Base-by-base conservation (phyloP, 2,113 vertebrate genomes). In the Rhizomys pruinosus region DNA sequence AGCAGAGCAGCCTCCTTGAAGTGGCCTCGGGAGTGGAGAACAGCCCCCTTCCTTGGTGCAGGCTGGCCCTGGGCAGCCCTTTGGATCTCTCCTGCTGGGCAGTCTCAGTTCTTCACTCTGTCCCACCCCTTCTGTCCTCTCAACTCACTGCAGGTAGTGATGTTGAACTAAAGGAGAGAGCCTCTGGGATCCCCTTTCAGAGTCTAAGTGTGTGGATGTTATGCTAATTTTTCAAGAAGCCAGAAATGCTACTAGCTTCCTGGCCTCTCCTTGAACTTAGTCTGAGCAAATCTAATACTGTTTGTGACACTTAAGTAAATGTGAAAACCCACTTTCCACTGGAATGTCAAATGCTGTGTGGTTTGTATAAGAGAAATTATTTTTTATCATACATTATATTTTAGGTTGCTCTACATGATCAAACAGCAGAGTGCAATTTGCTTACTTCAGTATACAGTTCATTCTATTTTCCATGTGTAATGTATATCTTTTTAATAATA, bases 381-480 rank as follows among this genome's bases (percentile, higher is more conserved):
- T 91, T 84, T 87, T 29, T 17, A 69, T 66, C 37, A 69, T 64
- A 37, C 16, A 52, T 88, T 61, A 20, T 42, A 23, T 52, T 68
- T 92, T 57, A 87, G 80, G 63, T 44, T 7, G 19, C n/a, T 74
- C 84, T 78, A 25, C 34, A 71, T 55, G 5, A 42, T 84, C 27
- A 80, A 20, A 52, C 20, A 90, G 37, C 9, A 77, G 72, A 80
- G 61, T 90, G 25, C 44, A 34, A 27, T 64, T 87, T 79, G 7
- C 32, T 63, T 69, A 63, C 79, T 94, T 64, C 8, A 82, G 8
- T 39, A 29, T 29, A 15, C 15, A 78, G 78, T 80, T 85, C 34
- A 91, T 87, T 87, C 37, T 87, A 0, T 84, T 79, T 88, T 85
- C 52, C 52, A 84, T 76, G n/a, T 87, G 59, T 59, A 78, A 59